phyloP scores from a whole-genome alignment of 1,140 invertebrate species.

The Bombus waltoni region DNA sequence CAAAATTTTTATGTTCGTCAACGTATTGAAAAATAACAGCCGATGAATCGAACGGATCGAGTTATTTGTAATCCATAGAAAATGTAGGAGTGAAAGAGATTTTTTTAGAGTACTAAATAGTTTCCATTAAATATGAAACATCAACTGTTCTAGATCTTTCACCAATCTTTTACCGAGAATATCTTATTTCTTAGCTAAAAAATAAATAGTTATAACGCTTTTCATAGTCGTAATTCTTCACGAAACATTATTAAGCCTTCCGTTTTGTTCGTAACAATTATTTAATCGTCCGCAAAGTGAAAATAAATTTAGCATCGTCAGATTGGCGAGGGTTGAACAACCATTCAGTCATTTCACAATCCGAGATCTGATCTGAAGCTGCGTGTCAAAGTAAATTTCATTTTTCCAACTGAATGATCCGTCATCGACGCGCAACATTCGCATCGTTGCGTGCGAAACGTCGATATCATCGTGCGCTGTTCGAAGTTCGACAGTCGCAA shows the following conservation, averaged over 20 bases:
- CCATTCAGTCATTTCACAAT: not conserved
- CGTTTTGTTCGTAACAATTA: not conserved
- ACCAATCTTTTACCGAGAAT: no score
- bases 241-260: not conserved
- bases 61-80: no score
- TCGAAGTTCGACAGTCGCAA: not conserved
- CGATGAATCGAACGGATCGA: no score
- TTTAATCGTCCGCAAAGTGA: not conserved
- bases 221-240: not conserved
- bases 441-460: not conserved
- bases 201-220: not conserved
- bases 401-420: constrained; percentile 30
- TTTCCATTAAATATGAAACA: no score
- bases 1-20: no score
- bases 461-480: not conserved
- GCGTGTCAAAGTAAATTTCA: constrained; percentile 27
- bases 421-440: constrained; percentile 9
- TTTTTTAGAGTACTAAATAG: no score
- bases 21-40: no score
- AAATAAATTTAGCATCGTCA: not conserved
- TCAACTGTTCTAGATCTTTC: no score
- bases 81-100: no score
- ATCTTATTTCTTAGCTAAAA: no score
- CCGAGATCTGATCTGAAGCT: not conserved
- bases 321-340: not conserved